Evolutionary conservation across 2,888 invertebrate genomes (phyloP).

Genomic region (Trachelus tabidus): DNA sequence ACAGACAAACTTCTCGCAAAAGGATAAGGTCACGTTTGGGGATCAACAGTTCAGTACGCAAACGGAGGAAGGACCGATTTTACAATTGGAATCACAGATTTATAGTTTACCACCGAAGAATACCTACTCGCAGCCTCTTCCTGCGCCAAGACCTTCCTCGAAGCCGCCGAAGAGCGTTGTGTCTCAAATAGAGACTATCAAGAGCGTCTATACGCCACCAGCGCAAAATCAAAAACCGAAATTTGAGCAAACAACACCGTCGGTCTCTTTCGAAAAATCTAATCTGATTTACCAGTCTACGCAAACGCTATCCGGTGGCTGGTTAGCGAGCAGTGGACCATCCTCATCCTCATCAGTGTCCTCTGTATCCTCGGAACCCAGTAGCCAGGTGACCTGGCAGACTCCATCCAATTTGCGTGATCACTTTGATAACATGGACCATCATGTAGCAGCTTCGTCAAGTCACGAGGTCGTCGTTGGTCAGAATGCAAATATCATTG

Average conservation of each 20-base stretch:
- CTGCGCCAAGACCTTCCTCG: conserved; percentile 12
- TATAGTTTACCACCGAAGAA: conserved; percentile 34
- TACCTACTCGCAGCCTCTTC: conserved; percentile 25
- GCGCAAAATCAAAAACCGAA: conserved; percentile 26
- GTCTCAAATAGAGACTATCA: conserved; percentile 41
- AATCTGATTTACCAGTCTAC: conserved; percentile 75
- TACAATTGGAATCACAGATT: conserved; percentile 53
- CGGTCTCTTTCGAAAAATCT: conserved; percentile 72
- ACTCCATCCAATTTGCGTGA: conserved; percentile 35
- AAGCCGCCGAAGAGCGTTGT: conserved; percentile 16
- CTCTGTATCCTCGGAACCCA: conserved; percentile 8
- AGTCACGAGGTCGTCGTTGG: conserved; percentile 49
- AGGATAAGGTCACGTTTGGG: conserved; percentile 29
- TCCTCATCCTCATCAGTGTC: conserved; percentile 24
- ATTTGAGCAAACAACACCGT: conserved; percentile 43
- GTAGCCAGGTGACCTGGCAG: conserved; percentile 52
- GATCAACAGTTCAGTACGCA: conserved; percentile 42
- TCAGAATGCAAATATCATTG: conserved; percentile 53
- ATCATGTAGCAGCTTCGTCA: conserved; percentile 42
- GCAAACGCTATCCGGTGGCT: conserved; percentile 44
- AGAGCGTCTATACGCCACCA: conserved; percentile 32
- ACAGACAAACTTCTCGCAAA: conserved; percentile 31
- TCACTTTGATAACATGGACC: conserved; percentile 29
- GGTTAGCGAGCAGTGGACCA: conserved; percentile 37
- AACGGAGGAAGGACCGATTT: conserved; percentile 45